Base-by-base conservation (phyloP, 2,113 vertebrate species). In the Pelusios castaneus region DNA sequence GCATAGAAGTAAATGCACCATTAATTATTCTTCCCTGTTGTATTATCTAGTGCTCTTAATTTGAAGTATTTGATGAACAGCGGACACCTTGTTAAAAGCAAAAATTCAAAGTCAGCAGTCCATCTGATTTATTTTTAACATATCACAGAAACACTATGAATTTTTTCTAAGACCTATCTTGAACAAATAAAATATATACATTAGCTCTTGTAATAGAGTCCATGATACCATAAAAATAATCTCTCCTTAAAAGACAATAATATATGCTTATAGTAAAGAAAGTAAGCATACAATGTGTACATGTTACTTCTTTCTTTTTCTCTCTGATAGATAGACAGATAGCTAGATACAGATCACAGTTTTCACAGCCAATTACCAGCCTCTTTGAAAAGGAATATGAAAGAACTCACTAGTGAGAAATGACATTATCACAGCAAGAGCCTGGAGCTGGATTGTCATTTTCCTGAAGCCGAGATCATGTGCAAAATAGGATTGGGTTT, bases 31-130 rank as follows among this genome's bases (percentile, higher is more conserved):
- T 85, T 93, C 60, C 67, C 13, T 0, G 19, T 31, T 92, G 24
- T 49, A 88, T 87, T 89, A 85, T 77, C 82, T 80, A 89, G 31
- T 41, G 45, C 55, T 95, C 76, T 90, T 93, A 81, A 91, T 45
- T 54, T 19, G 83, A 90, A n/a, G 89, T n/a, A 77, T 89, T 93
- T 94, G 95, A 95, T 95, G 85, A 92, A 90, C 95, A 94, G 83
- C 91, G 76, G 49, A 87, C 3, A 51, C 3, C 90, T 90, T 85
- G 25, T n/a, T 60, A 93, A 60, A 88, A 90, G 49, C 9, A 77
- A 94, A 95, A 93, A 51, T 77, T 12, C 34, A 41, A 87, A 56
- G 27, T 94, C 92, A 95, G 86, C 89, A 70, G 90, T 94, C 90
- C 92, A 21, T 77, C 63, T 5, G 5, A 89, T 67, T 95, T 91